phyloP scores from a whole-genome alignment of 2,888 invertebrate species.

The Agrotis clavis region DNA sequence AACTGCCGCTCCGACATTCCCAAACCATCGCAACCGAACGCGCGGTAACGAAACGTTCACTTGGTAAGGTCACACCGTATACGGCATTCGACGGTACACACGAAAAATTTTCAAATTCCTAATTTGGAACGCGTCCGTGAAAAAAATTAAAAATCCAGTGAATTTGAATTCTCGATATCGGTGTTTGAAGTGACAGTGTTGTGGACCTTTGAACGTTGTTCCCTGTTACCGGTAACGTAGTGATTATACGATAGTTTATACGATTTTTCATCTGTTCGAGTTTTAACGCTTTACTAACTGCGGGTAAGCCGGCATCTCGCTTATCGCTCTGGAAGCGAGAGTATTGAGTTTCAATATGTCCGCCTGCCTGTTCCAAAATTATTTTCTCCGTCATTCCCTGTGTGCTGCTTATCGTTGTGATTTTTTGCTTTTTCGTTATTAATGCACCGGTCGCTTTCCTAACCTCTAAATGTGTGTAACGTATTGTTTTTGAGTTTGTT shows the following conservation, averaged over 20 bases:
- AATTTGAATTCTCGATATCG: constrained; percentile 75
- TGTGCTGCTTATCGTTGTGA: constrained; percentile 70
- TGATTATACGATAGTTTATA: constrained; percentile 61
- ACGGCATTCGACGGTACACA: constrained; percentile 74
- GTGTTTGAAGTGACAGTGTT: constrained; percentile 86
- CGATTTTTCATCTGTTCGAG: constrained; percentile 70
- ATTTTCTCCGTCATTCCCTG: constrained; percentile 78
- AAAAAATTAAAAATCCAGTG: constrained; percentile 75
- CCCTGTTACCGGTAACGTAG: constrained; percentile 86
- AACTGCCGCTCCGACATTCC: constrained; percentile 88
- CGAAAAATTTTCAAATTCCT: constrained; percentile 73
- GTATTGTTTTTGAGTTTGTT: constrained; percentile 49
- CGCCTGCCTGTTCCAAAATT: constrained; percentile 85
- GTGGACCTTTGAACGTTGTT: constrained; percentile 81
- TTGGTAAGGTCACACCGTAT: constrained; percentile 82
- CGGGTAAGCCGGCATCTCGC: constrained; percentile 71
- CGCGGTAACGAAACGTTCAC: constrained; percentile 85
- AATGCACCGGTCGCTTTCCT: constrained; percentile 75
- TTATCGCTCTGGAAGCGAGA: constrained; percentile 82
- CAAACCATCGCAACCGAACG: constrained; percentile 83
- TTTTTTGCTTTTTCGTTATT: constrained; percentile 68
- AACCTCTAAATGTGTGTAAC: constrained; percentile 77
- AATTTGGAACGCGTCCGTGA: constrained; percentile 81
- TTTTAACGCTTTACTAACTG: constrained; percentile 70
- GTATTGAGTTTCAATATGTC: constrained; percentile 89